Evolutionary conservation across 2,113 vertebrate genomes (phyloP), one percentile per base, ranked within the genome.

Genomic region (Hoplias malabaricus): DNA sequence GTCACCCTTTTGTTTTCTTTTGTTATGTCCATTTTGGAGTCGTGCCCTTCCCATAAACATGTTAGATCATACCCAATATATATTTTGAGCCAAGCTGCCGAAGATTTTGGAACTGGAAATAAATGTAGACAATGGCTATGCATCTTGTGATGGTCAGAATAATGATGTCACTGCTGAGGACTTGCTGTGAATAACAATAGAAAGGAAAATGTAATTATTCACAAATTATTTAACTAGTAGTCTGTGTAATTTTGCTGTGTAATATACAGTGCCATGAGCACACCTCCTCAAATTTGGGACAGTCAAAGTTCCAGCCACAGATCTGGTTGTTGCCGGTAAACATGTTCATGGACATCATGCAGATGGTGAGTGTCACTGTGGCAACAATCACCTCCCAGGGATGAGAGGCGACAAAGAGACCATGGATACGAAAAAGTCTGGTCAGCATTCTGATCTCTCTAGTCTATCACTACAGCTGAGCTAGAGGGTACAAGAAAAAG

Each of bases 51-150:
- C 23, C 50, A 14, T 21, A 25, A 14, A 10, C 23, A 21, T 12
- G 54, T 33, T 34, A 14, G 12, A 10, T 23, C 40, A 19, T 16
- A 99, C 97, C 98, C 81, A 99, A 89, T 82, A 99, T 98, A 69
- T 99, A 99, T 82, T 99, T 99, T 80, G 98, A 99, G 54, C 97
- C 98, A 80, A 99, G 95, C 34, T 98, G 98, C 68, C 96, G 92
- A 68, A 99, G 82, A 86, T 97, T 98, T 90, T 96, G 97, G 88
- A 99, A 99, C 85, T 99, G 98, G 87, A 99, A 95, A 80, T 99
- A 99, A 82, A 99, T 99, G 56, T 99, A 99, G 73, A 99, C 86
- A 50, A 99, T 98, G 79, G 98, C 98, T 73, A 97, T 96, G 87
- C 97, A 99, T 34, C 96, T 93, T 0, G 97, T 98, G 86, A 98